These are phyloP conservation scores for Heptranchias perlo DNA, from an alignment of 2,113 vertebrate genomes.

Conservation along the genomic window DNA sequence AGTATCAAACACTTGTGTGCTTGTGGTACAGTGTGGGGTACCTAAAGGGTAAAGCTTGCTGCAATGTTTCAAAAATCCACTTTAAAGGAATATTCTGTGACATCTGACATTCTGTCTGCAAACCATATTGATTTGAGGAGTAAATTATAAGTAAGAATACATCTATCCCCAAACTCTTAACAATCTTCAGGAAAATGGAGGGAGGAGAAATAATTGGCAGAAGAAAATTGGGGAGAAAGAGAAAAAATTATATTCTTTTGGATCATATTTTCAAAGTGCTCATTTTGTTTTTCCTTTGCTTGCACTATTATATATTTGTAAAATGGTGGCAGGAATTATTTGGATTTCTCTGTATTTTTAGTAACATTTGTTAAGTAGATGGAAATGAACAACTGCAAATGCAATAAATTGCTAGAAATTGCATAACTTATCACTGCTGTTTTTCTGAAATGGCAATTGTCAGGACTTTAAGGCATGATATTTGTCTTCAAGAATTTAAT, in stretches of 20 bases:
- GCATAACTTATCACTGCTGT: neutral
- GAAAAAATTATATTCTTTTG: neutral
- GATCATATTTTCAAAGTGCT: neutral
- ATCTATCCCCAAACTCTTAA: neutral
- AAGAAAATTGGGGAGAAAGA: neutral
- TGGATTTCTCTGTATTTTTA: neutral
- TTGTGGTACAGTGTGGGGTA: neutral
- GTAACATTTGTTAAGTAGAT: neutral
- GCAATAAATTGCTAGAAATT: neutral
- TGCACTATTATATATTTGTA: neutral
- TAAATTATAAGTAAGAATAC: neutral
- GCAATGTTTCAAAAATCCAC: neutral
- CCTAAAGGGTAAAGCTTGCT: neutral
- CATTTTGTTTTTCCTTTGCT: neutral
- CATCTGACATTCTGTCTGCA: neutral
- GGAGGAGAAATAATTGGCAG: neutral
- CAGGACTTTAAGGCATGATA: neutral
- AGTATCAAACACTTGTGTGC: neutral
- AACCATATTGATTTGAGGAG: neutral
- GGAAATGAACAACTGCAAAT: neutral
- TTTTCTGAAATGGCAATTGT: neutral
- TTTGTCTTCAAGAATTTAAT: neutral
- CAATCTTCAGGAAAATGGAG: neutral
- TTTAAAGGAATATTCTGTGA: neutral
- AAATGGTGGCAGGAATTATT: neutral